Base-by-base conservation (phyloP, 2,888 invertebrate genomes). In the Drosophila macrospina region DNA sequence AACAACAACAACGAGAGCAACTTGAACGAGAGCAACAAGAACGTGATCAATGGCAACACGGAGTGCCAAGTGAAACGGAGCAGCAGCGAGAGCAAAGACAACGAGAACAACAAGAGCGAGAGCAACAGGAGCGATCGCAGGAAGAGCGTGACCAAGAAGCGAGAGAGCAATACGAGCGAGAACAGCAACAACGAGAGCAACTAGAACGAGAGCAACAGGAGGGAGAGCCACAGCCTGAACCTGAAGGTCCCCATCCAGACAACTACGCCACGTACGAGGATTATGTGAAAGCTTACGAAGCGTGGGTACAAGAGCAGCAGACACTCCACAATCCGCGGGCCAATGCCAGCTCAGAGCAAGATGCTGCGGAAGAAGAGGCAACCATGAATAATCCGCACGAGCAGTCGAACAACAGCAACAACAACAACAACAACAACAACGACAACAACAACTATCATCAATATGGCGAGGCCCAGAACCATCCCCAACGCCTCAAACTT, bases 241-340 rank as follows among this genome's bases (percentile, higher is more conserved):
- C 28, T 0, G 57, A 55, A 2, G 48, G 10, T 13, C 51, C 54
- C 0, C 41, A 47, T 0, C 42, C 41, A 1, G 45, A 24, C 4
- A 28, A 15, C 3, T 81, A 32, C 11, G 7, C 45, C 0, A 57
- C n/a, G 6, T 81, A 85, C 28, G 83, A 82, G 2, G 83, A 56
- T 0, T 82, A 81, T 45, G 7, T 74, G 0, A 24, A 36, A 1
- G 77, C 77, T 6, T 68, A 74, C 56, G 15, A 42, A 0, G 50
- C 51, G 5, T 80, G 68, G 36, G 5, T 24, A 1, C 28, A 20
- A 0, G 57, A 68, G 13, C 60, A 74, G 13, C 16, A 34, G 2
- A 62, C 32, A 10, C 42, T 2, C 13, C 60, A 68, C 39, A 36
- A 68, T n/a, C 28, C 56, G 1, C 34, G 66, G 30, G 36, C 5